phyloP scores from a whole-genome alignment of 2,888 invertebrate genomes.

The Coleophora flavipennella region DNA sequence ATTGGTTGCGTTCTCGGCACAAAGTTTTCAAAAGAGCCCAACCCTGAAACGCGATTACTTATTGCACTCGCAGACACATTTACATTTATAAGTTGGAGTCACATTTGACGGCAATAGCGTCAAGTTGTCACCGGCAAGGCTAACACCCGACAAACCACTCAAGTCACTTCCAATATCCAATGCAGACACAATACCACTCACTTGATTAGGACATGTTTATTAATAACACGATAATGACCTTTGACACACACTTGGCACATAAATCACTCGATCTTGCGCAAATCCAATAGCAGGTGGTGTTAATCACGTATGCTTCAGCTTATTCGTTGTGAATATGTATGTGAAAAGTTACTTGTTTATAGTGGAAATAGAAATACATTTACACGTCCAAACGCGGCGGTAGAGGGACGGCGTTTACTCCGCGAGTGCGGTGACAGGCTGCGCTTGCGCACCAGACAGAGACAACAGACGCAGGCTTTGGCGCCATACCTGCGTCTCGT shows the following conservation, averaged over 20 bases:
- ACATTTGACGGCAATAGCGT: constrained; percentile 36
- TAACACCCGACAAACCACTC: constrained; percentile 46
- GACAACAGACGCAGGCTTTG: constrained; percentile 53
- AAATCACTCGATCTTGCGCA: neutral
- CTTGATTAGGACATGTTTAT: constrained; percentile 40
- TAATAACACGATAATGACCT: constrained; percentile 40
- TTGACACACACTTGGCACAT: constrained; percentile 34
- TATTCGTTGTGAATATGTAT: too few species aligned
- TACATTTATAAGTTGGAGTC: constrained; percentile 31
- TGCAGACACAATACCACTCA: constrained; percentile 45
- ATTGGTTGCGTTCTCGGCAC: too few species aligned
- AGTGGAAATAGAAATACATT: neutral
- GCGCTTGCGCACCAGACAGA: constrained; percentile 44
- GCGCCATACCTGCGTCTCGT: constrained; percentile 28
- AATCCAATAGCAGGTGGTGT: too few species aligned
- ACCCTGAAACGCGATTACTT: constrained; percentile 37
- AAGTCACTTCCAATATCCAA: constrained; percentile 43
- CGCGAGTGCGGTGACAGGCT: constrained; percentile 50
- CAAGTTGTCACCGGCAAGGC: constrained; percentile 41
- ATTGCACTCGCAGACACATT: constrained; percentile 3
- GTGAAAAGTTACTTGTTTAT: too few species aligned
- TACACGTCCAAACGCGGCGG: constrained; percentile 45
- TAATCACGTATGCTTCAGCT: too few species aligned
- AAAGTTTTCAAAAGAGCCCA: constrained; percentile 20
- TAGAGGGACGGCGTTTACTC: constrained; percentile 48